Conservation (phyloP, 2,113 vertebrate species). For the Dipodomys ordii region DNA sequence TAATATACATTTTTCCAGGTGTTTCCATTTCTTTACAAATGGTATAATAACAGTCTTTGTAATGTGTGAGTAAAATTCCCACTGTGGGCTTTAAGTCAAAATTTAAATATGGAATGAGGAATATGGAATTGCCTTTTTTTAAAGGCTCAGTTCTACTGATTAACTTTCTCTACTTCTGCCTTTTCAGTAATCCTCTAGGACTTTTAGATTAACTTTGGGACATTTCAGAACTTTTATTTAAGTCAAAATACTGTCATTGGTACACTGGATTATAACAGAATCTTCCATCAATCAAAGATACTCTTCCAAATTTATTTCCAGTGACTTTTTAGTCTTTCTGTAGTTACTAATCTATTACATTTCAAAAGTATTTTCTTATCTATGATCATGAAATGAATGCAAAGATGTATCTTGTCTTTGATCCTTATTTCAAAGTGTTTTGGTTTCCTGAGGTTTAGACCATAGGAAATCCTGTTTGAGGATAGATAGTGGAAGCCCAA, state of each 20-base stretch:
- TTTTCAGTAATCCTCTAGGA: too few species aligned
- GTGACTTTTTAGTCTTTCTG: neutral
- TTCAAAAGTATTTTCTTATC: slow-evolving; percentile 15
- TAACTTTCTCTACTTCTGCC: neutral
- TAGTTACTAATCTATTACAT: neutral
- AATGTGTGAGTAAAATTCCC: too few species aligned
- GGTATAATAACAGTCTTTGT: too few species aligned
- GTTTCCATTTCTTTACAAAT: too few species aligned
- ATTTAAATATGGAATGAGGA: neutral
- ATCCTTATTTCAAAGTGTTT: neutral
- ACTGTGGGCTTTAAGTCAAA: neutral
- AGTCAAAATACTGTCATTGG: slow-evolving; percentile 17
- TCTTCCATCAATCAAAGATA: neutral
- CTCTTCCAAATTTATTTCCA: neutral
- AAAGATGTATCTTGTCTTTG: neutral
- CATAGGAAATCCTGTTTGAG: neutral
- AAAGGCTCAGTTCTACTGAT: neutral
- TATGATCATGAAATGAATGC: neutral
- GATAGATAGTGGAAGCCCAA: neutral
- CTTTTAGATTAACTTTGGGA: neutral
- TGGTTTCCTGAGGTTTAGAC: too few species aligned
- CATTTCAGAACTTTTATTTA: neutral
- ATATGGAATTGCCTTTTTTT: neutral
- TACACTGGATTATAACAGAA: neutral
- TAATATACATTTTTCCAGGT: too few species aligned